These are phyloP conservation scores for Saxidomus purpurata DNA, from an alignment of 1,140 invertebrate species.

Conservation along the genomic window DNA sequence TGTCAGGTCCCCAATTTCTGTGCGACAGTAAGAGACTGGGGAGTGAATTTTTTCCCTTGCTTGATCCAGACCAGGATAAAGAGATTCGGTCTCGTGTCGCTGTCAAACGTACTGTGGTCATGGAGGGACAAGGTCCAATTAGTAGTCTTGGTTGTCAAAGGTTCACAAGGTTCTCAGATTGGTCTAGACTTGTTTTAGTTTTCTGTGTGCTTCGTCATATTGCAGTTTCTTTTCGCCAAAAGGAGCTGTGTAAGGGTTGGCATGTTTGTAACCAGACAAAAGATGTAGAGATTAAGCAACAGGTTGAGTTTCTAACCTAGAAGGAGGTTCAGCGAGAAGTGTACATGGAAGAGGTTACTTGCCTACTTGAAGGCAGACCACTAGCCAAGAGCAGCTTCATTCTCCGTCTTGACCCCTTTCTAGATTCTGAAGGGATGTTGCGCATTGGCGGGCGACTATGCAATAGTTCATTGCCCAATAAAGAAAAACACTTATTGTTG, in stretches of 20 bases:
- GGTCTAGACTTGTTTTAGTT: not conserved
- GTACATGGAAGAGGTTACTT: slow-evolving; percentile 29
- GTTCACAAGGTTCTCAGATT: not conserved
- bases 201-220: not conserved
- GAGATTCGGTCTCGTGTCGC: not conserved
- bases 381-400: not conserved
- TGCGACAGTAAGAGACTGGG: not conserved
- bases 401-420: not conserved
- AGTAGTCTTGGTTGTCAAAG: not conserved
- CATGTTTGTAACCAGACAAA: not conserved
- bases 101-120: not conserved
- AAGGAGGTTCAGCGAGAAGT: slow-evolving; percentile 1
- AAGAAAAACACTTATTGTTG: not conserved
- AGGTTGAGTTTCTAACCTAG: not conserved
- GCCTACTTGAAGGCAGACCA: not conserved
- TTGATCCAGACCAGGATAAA: not conserved
- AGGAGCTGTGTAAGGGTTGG: not conserved
- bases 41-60: not conserved
- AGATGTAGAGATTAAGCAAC: not conserved
- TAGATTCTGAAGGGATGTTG: not conserved
- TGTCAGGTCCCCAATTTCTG: slow-evolving; percentile 1
- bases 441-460: not conserved
- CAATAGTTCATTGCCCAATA: not conserved
- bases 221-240: not conserved
- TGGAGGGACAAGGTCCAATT: not conserved